Evolutionary conservation across 2,113 vertebrate species (phyloP), one percentile per base, ranked within the genome.

Genomic region (Diphyllodes magnificus): DNA sequence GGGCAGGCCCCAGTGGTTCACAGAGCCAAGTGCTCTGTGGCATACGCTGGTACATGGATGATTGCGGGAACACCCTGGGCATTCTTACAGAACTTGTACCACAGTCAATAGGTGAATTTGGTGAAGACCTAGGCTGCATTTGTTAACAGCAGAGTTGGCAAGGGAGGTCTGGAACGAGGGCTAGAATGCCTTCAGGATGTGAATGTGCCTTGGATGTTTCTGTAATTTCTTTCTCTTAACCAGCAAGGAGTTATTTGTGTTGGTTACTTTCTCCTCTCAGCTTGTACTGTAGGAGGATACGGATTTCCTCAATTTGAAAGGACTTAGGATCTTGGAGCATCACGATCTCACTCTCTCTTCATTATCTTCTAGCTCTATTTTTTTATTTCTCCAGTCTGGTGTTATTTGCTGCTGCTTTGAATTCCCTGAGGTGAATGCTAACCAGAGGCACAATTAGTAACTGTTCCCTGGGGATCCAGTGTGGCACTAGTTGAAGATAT

Each of bases 391-490:
- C 33, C 44, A 23, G 79, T 93, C 51, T 91, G 20, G 14, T 93
- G 84, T 86, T 84, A 85, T 83, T 92, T 95, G 23, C 71, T 83
- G 50, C 76, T 54, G 42, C 76, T 94, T 92, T 93, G 54, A 66
- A 86, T 92, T 90, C 88, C 49, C 47, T 66, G 42, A 69, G 39
- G 49, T 73, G 60, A 80, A 54, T 27, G 47, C 24, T 92, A 81
- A 72, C 79, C 61, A 64, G 59, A 93, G 47, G 31, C 47, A 77
- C 54, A 83, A 88, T 86, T 92, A 82, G 40, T 78, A 89, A 86
- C 83, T 77, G 20, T 53, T 91, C 64, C 21, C 47, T 47, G 22
- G 60, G 45, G 77, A 84, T 71, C 21, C 35, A 78, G 23, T 77
- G 35, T 86, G 47, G 42, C 70, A 73, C 25, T 49, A 57, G 51